phyloP scores from a whole-genome alignment of 1,140 invertebrate species.

The Papilio helenus region DNA sequence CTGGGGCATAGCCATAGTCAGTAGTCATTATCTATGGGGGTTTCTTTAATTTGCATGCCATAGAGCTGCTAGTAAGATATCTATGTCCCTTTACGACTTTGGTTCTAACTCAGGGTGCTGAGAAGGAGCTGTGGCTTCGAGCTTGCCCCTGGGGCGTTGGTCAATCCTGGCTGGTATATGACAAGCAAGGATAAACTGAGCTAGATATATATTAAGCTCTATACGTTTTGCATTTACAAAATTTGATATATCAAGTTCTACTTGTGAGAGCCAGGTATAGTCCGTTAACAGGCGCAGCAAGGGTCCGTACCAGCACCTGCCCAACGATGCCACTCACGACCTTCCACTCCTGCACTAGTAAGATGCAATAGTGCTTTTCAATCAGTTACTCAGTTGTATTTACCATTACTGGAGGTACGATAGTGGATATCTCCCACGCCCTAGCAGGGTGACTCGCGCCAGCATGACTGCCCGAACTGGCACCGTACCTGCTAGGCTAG shows the following conservation, averaged over 20 bases:
- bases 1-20: too few relatives aligned
- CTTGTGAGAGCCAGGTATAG: slow-evolving; percentile 3
- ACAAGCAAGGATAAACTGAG: background rate
- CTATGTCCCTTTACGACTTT: too few relatives aligned
- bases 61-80: too few relatives aligned
- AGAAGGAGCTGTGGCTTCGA: too few relatives aligned
- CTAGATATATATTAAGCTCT: background rate
- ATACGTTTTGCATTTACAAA: background rate
- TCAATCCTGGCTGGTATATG: slow-evolving; percentile 3
- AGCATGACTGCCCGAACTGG: background rate
- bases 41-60: too few relatives aligned
- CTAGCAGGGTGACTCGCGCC: background rate
- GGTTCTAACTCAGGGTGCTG: too few relatives aligned
- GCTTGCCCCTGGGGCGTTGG: background rate
- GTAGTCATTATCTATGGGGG: too few relatives aligned
- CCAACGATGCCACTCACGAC: background rate
- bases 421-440: background rate
- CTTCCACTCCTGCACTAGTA: background rate
- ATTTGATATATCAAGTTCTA: slow-evolving; percentile 5
- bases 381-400: background rate
- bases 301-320: slow-evolving; percentile 1
- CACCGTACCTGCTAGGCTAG: slow-evolving; percentile 2
- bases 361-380: slow-evolving; percentile 1
- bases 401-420: background rate
- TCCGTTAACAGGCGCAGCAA: background rate